Conservation (phyloP, 1,140 invertebrate species). For the Heliothis virescens region DNA sequence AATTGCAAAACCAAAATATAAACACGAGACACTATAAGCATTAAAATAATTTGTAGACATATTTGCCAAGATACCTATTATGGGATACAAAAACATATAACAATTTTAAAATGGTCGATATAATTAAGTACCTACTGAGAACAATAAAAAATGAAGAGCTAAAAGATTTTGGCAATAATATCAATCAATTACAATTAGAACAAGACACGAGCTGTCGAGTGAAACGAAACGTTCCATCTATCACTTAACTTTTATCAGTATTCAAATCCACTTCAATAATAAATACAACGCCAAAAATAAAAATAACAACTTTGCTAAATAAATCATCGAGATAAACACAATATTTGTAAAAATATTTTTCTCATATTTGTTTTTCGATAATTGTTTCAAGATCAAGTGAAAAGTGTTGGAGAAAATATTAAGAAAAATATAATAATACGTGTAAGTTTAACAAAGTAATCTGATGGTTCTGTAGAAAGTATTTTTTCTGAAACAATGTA, state of each 20-base stretch:
- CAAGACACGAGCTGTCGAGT: neutral
- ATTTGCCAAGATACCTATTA: too few species aligned
- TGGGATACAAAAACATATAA: too few species aligned
- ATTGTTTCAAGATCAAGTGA: neutral
- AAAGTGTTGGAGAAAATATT: neutral
- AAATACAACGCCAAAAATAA: neutral
- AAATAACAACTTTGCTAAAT: neutral
- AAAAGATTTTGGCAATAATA: slow-evolving; percentile 2
- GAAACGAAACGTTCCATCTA: neutral
- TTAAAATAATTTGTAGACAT: too few species aligned
- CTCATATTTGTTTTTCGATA: too few species aligned
- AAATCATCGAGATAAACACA: neutral
- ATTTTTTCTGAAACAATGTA: slow-evolving; percentile 25
- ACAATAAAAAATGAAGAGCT: neutral
- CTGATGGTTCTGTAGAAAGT: slow-evolving; percentile 28
- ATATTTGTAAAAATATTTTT: neutral
- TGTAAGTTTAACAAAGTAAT: slow-evolving; percentile 8
- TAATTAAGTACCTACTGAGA: too few species aligned
- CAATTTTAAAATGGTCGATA: too few species aligned
- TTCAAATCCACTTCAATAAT: neutral
- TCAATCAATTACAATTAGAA: slow-evolving; percentile 11
- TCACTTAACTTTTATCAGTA: slow-evolving; percentile 1
- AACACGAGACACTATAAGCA: too few species aligned
- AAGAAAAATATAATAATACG: neutral
- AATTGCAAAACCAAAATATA: too few species aligned